phyloP scores from a whole-genome alignment of 2,113 vertebrate species.

The Xiphias gladius region DNA sequence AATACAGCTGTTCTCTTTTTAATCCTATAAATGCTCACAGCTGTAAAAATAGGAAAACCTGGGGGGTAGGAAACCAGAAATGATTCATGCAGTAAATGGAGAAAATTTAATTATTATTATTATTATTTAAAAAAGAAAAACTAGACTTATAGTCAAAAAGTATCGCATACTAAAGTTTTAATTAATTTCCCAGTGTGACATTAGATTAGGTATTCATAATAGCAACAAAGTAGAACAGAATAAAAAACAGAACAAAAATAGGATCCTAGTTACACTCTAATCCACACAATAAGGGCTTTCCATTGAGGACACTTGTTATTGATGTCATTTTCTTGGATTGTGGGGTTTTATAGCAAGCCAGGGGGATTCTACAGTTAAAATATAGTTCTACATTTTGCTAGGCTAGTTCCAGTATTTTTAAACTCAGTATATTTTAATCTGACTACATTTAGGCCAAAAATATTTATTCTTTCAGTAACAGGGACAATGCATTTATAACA shows the following conservation, averaged over 20 bases:
- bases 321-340: too few relatives aligned
- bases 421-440: background rate
- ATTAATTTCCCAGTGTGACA: background rate
- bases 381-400: background rate
- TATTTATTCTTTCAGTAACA: too few relatives aligned
- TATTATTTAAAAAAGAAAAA: too few relatives aligned
- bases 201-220: background rate
- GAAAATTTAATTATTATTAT: background rate
- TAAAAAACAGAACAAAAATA: background rate
- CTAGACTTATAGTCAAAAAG: background rate
- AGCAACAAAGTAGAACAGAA: background rate
- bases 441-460: background rate
- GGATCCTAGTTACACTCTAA: background rate
- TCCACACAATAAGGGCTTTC: background rate
- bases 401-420: background rate
- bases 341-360: background rate
- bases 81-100: background rate
- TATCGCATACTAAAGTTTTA: too few relatives aligned
- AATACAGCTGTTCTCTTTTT: too few relatives aligned
- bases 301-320: too few relatives aligned
- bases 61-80: background rate
- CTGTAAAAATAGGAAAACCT: background rate
- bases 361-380: background rate
- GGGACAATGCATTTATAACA: background rate
- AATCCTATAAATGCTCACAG: background rate